Conservation (phyloP, 2,797 vertebrate genomes). For the Microctenopoma stevenorrisi region DNA sequence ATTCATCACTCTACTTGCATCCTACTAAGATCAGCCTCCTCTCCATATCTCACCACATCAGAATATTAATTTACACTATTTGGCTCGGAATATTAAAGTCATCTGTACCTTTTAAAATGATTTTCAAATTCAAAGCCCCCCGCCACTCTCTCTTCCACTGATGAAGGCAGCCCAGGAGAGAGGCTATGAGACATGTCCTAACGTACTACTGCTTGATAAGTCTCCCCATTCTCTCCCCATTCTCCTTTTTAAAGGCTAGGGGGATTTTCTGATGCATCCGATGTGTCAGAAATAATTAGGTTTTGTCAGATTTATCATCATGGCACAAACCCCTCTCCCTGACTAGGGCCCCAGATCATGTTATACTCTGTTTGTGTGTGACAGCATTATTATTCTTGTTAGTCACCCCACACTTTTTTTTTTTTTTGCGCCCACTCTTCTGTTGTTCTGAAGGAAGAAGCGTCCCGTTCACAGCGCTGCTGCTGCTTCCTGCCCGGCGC, state of each 20-base stretch:
- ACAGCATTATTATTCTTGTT: slow-evolving; percentile 99
- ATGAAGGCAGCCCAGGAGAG: slow-evolving; percentile 95
- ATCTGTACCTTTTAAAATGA: slow-evolving; percentile 99
- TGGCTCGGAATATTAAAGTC: slow-evolving; percentile 98
- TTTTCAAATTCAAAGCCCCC: slow-evolving; percentile 95
- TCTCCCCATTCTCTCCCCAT: slow-evolving; percentile 72
- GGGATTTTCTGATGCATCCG: slow-evolving; percentile 99
- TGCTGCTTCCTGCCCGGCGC: slow-evolving; percentile 77
- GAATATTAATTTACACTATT: slow-evolving; percentile 96
- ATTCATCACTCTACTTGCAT: slow-evolving; percentile 56
- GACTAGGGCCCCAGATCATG: slow-evolving; percentile 94
- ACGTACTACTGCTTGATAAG: slow-evolving; percentile 94
- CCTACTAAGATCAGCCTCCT: slow-evolving; percentile 55
- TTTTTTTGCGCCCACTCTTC: slow-evolving; percentile 53
- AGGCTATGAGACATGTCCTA: slow-evolving; percentile 92
- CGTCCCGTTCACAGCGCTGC: slow-evolving; percentile 40
- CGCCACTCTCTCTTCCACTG: slow-evolving; percentile 84
- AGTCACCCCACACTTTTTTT: slow-evolving; percentile 88
- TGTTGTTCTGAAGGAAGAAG: slow-evolving; percentile 67
- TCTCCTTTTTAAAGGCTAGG: slow-evolving; percentile 83
- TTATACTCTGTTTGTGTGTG: slow-evolving; percentile 99
- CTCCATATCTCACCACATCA: slow-evolving; percentile 85
- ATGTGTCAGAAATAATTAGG: slow-evolving; percentile 99
- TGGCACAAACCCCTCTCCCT: slow-evolving; percentile 96
- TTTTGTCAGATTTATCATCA: slow-evolving; percentile 99